These are phyloP conservation scores for Henricia sp. DNA, from an alignment of 53 echinoderm and acorn worm species.

Conservation along the genomic window DNA sequence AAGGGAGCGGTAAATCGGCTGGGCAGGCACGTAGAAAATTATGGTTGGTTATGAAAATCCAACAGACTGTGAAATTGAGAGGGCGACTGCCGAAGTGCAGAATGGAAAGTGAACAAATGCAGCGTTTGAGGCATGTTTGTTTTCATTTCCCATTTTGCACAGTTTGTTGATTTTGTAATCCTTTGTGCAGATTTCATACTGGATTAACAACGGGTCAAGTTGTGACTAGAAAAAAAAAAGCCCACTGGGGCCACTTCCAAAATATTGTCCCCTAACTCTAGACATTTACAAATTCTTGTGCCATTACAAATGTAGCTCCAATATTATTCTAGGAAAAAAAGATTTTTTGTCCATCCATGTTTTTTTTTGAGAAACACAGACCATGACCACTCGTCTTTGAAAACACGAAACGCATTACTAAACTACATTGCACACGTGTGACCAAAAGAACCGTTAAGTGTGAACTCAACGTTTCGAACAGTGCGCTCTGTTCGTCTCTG, in stretches of 20 bases:
- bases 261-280: too few species aligned
- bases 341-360: too few species aligned
- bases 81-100: neutral
- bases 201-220: neutral
- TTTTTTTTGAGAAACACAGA: too few species aligned
- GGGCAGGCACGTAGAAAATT: conserved; percentile 9
- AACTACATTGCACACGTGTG: too few species aligned
- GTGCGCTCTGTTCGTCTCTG: too few species aligned
- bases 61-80: neutral
- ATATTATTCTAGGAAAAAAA: too few species aligned
- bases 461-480: too few species aligned
- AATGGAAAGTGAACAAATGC: neutral
- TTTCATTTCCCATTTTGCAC: conserved; percentile 2
- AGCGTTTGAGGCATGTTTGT: conserved; percentile 24
- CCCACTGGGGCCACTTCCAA: neutral
- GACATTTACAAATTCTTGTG: too few species aligned
- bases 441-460: too few species aligned
- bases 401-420: too few species aligned
- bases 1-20: neutral
- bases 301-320: too few species aligned
- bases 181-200: conserved; percentile 6
- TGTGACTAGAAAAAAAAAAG: neutral
- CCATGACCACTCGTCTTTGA: too few species aligned
- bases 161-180: neutral
- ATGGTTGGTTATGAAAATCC: conserved; percentile 23